phyloP scores from a whole-genome alignment of 2,888 invertebrate species.

The Parapristionchus giblindavisi region DNA sequence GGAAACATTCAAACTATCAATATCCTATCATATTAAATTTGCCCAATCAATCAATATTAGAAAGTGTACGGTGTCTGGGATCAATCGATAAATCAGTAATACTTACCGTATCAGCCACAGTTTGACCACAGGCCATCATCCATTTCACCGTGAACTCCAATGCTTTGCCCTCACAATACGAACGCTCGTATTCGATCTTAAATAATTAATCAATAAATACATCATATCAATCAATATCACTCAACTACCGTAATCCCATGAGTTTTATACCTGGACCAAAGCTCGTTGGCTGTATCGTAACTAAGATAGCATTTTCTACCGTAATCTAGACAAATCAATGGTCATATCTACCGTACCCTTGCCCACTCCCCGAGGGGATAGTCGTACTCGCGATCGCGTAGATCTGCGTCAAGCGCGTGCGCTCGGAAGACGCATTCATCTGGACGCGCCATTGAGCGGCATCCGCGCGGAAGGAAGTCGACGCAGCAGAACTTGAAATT shows the following conservation, averaged over 20 bases:
- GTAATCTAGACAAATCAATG: too few relatives aligned
- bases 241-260: conserved; percentile 1
- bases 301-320: too few relatives aligned
- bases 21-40: too few relatives aligned
- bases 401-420: conserved; percentile 45
- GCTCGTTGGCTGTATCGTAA: too few relatives aligned
- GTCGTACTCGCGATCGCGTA: conserved; percentile 41
- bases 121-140: conserved; percentile 93
- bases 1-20: too few relatives aligned
- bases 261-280: too few relatives aligned
- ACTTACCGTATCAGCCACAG: conserved; percentile 86
- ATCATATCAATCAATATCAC: not conserved
- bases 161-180: conserved; percentile 85
- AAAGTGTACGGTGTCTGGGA: too few relatives aligned
- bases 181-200: conserved; percentile 78
- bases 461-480: conserved; percentile 21
- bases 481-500: conserved; percentile 18
- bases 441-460: not conserved
- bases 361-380: conserved; percentile 52
- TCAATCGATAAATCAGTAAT: too few relatives aligned
- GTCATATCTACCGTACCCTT: conserved; percentile 44
- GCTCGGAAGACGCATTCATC: conserved; percentile 30
- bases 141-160: conserved; percentile 95
- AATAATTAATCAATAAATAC: conserved; percentile 70
- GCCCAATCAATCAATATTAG: too few relatives aligned